Evolutionary conservation across 2,797 vertebrate genomes (phyloP).

Genomic region (Amblyopsis hoosieri): DNA sequence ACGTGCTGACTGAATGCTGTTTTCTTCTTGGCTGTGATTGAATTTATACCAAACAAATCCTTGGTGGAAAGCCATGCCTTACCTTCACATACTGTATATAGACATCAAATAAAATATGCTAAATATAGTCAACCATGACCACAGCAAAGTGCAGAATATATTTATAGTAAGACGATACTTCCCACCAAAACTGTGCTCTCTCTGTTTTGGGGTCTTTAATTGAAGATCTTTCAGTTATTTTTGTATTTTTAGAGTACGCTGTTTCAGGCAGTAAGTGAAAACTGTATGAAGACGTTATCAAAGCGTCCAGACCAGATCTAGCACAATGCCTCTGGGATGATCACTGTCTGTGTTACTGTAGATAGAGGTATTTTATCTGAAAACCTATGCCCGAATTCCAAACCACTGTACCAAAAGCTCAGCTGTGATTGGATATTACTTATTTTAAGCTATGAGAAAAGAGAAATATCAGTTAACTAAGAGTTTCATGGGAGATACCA

Average conservation of each 20-base stretch:
- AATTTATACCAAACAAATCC: conserved; percentile 19
- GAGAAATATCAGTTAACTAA: conserved; percentile 39
- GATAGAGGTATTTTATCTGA: conserved; percentile 41
- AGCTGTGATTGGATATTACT: conserved; percentile 42
- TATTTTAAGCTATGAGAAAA: conserved; percentile 39
- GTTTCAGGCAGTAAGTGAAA: conserved; percentile 46
- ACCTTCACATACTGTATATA: conserved; percentile 49
- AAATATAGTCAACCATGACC: conserved; percentile 58
- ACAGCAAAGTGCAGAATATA: conserved; percentile 75
- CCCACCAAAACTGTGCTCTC: conserved; percentile 47
- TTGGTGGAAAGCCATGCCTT: conserved; percentile 51
- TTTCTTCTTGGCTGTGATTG: conserved; percentile 25
- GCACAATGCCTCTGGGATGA: conserved; percentile 51
- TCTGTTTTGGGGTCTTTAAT: conserved; percentile 68
- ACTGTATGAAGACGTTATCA: conserved; percentile 56
- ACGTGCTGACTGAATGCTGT: background rate
- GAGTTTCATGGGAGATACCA: conserved; percentile 14
- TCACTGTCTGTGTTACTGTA: conserved; percentile 39
- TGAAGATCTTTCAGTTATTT: conserved; percentile 56
- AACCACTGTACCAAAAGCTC: conserved; percentile 40
- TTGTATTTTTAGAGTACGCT: conserved; percentile 62
- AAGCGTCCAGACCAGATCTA: conserved; percentile 46
- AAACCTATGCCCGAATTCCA: conserved; percentile 43
- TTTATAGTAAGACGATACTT: conserved; percentile 58
- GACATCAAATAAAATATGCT: conserved; percentile 64